Percentiles rank a stretch among this genome's conserved stretches.
Conservation (phyloP, 2,113 vertebrate genomes). For the Hystrix cristata region DNA sequence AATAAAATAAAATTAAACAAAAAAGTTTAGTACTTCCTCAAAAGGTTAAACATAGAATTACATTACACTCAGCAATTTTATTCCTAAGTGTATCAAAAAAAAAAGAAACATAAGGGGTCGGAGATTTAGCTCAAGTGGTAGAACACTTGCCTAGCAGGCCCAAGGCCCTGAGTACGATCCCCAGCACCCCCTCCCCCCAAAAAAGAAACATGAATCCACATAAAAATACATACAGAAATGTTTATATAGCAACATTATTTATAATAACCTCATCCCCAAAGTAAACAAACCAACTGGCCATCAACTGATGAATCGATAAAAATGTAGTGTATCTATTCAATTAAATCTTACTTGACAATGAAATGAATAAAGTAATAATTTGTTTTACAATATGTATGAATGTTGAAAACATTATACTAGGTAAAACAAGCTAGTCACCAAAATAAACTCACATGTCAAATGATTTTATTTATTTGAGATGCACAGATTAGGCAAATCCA, state of each 20-base stretch:
- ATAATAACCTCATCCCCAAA: background rate
- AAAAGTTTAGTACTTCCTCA: background rate
- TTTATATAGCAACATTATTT: background rate
- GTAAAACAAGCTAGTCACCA: background rate
- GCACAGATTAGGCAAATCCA: background rate
- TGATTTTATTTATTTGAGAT: background rate
- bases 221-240: background rate
- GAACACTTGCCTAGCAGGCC: too few species aligned
- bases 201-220: background rate
- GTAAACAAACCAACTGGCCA: background rate
- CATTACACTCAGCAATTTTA: background rate
- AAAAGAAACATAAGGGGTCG: too few species aligned
- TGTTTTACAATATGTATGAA: background rate
- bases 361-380: background rate
- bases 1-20: background rate
- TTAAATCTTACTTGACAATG: background rate
- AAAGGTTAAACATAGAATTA: background rate
- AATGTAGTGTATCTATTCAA: background rate
- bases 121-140: too few species aligned
- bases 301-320: background rate
- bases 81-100: background rate
- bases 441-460: background rate
- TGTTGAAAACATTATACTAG: background rate
- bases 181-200: too few species aligned
- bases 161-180: too few species aligned